Evolutionary conservation across 2,888 invertebrate species (phyloP).

Genomic region (Alitta virens): DNA sequence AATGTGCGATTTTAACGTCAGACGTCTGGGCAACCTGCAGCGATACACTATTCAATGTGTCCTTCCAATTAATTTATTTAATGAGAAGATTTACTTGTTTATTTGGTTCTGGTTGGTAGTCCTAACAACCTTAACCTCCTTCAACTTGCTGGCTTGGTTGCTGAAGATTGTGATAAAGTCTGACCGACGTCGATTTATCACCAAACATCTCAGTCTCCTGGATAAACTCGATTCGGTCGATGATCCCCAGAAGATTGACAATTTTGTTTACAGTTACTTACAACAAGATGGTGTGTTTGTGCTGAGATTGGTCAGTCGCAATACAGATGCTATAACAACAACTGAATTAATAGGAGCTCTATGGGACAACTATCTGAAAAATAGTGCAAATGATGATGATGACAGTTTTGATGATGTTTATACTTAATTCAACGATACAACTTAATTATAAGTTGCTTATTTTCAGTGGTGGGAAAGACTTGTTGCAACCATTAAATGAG

Average conservation of each 20-base stretch:
- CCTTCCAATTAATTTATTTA: slow-evolving; percentile 40
- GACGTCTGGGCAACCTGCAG: slow-evolving; percentile 51
- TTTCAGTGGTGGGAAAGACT: too few relatives aligned
- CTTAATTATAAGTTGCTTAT: too few relatives aligned
- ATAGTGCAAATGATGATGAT: too few relatives aligned
- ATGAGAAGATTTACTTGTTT: slow-evolving; percentile 55
- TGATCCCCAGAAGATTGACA: slow-evolving; percentile 44
- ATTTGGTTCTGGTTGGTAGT: slow-evolving; percentile 60
- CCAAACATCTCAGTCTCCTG: slow-evolving; percentile 37
- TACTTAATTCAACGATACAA: too few relatives aligned
- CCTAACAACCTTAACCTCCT: slow-evolving; percentile 54
- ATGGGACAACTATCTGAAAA: slow-evolving; percentile 47
- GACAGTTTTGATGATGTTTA: too few relatives aligned
- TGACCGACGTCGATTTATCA: slow-evolving; percentile 22
- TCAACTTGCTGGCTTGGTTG: slow-evolving; percentile 57
- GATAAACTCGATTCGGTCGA: slow-evolving; percentile 10
- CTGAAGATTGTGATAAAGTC: slow-evolving; percentile 22
- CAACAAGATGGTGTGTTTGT: slow-evolving; percentile 57
- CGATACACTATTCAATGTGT: slow-evolving; percentile 57
- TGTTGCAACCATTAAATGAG: too few relatives aligned
- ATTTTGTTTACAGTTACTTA: slow-evolving; percentile 46
- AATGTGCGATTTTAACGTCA: slow-evolving; percentile 50
- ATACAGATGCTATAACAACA: slow-evolving; percentile 56
- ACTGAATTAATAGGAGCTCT: slow-evolving; percentile 54
- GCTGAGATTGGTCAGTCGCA: slow-evolving; percentile 53